Percentiles rank a stretch among this genome's conserved stretches.
Conservation (phyloP, 2,113 vertebrate genomes). For the Brachypteracias leptosomus region DNA sequence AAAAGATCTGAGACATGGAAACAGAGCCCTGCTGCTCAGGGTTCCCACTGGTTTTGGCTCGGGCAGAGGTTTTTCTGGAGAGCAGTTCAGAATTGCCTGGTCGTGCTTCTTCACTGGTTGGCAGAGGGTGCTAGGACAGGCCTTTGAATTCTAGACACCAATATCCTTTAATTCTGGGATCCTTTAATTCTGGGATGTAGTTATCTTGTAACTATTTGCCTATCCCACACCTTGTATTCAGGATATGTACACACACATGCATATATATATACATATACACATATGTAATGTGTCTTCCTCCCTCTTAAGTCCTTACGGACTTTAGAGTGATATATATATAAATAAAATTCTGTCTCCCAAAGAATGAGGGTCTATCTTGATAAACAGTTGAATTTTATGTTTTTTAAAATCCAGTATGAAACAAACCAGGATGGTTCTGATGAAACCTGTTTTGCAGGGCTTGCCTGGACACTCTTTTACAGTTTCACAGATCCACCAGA, state of each 20-base stretch:
- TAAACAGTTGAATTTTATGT: not conserved
- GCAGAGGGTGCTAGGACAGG: not conserved
- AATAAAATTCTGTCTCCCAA: not conserved
- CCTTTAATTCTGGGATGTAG: not conserved
- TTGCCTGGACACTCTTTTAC: not conserved
- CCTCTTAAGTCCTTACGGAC: no score
- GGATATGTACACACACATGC: accelerated
- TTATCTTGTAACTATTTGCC: not conserved
- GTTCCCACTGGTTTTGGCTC: not conserved
- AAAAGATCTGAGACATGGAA: not conserved
- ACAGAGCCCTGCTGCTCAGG: not conserved
- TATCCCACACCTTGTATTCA: accelerated
- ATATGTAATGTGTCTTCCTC: accelerated
- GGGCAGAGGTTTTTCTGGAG: not conserved
- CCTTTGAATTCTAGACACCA: not conserved
- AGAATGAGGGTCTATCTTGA: not conserved
- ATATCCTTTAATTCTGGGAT: not conserved
- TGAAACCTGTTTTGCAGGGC: not conserved
- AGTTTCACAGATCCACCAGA: not conserved
- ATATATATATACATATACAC: no score
- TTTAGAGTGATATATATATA: no score
- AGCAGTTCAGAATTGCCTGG: not conserved
- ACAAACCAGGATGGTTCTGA: not conserved
- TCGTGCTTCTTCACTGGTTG: not conserved
- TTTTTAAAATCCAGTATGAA: not conserved